Percentiles rank a stretch among this genome's conserved stretches.
Conservation (phyloP, 2,113 vertebrate species). For the Aythya baeri region DNA sequence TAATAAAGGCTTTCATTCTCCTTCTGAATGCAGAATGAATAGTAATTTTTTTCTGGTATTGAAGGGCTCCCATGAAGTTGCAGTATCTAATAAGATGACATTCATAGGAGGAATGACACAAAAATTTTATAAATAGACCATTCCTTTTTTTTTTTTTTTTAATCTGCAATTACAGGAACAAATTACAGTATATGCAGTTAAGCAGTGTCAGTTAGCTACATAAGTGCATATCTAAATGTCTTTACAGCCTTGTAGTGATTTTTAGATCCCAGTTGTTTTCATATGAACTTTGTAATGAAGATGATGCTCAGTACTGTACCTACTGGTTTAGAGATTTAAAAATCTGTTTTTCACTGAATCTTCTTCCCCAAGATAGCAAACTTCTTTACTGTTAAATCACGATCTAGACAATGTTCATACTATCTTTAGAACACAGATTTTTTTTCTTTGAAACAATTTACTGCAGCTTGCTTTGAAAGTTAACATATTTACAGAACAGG, state of each 20-base stretch:
- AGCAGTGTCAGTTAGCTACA: neutral
- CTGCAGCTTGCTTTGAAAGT: neutral
- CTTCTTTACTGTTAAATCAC: neutral
- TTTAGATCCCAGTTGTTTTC: neutral
- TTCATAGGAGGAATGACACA: neutral
- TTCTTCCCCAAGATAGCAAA: neutral
- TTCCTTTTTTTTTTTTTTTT: neutral
- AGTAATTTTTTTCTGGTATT: neutral
- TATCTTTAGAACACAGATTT: neutral
- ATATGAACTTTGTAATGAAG: neutral
- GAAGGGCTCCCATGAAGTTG: neutral
- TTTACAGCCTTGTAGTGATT: neutral
- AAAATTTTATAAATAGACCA: neutral
- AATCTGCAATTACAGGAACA: neutral
- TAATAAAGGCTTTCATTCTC: neutral
- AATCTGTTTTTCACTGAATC: neutral
- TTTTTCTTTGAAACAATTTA: neutral
- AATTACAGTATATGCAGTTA: neutral
- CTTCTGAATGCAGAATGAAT: neutral
- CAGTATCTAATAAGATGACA: neutral
- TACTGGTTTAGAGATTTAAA: neutral
- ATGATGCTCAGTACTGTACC: neutral
- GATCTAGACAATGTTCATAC: neutral
- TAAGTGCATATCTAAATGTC: neutral
- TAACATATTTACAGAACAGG: neutral